These are phyloP conservation scores for Marmota flaviventris DNA, from an alignment of 2,113 vertebrate species.

Conservation along the genomic window DNA sequence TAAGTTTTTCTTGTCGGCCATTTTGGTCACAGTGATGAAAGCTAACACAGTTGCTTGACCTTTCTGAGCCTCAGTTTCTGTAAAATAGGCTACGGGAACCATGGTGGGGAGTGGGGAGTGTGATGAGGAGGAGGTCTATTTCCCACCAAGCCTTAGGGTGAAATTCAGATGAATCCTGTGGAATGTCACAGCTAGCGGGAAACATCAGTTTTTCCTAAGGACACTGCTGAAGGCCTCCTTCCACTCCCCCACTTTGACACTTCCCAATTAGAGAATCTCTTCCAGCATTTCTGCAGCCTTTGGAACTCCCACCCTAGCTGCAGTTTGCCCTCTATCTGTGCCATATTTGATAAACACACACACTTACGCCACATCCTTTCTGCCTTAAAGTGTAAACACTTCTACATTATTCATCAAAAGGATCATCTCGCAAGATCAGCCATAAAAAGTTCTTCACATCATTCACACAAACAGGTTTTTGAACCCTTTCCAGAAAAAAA, in stretches of 20 bases:
- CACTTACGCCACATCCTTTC: not conserved
- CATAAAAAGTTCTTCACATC: slow-evolving; percentile 78
- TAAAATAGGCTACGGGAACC: not conserved
- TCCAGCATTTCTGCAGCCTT: not conserved
- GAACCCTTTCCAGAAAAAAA: slow-evolving; percentile 83
- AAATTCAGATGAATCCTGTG: not conserved
- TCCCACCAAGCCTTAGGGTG: not conserved
- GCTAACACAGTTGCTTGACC: not conserved
- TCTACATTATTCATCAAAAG: slow-evolving; percentile 74
- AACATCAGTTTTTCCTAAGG: not conserved
- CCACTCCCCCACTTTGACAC: not conserved
- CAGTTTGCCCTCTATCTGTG: slow-evolving; percentile 2
- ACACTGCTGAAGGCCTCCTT: not conserved
- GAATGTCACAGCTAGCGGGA: not conserved
- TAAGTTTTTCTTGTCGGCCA: no score
- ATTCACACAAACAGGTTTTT: slow-evolving; percentile 79
- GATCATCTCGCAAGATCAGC: slow-evolving; percentile 67
- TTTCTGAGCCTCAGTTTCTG: not conserved
- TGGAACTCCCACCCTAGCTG: not conserved
- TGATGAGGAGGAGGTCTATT: not conserved
- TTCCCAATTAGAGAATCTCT: slow-evolving; percentile 45
- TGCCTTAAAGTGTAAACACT: slow-evolving; percentile 59
- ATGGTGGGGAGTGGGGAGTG: not conserved
- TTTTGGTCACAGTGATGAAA: no score
- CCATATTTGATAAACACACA: slow-evolving; percentile 59